These are phyloP conservation scores for Telmatochromis sp. DNA, from an alignment of 2,113 vertebrate species.

Conservation along the genomic window DNA sequence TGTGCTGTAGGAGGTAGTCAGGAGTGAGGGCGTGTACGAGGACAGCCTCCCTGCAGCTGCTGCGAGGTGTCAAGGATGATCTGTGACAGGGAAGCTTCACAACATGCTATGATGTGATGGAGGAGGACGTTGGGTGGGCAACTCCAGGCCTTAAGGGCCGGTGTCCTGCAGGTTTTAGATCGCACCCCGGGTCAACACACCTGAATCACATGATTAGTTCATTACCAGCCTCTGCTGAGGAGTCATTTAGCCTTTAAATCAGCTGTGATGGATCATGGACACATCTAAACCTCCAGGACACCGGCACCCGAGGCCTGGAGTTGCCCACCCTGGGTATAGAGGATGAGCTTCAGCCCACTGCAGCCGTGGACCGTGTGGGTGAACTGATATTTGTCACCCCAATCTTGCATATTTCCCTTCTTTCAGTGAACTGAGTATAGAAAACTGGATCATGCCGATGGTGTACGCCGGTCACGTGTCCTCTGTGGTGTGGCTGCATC, in stretches of 20 bases:
- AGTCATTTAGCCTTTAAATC: not conserved
- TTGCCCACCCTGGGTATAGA: too few relatives aligned
- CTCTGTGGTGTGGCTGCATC: conserved; percentile 87
- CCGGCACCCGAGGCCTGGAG: rapidly evolving
- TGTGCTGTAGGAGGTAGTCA: not conserved
- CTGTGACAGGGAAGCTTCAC: not conserved
- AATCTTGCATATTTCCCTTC: not conserved
- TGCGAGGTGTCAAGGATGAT: rapidly evolving
- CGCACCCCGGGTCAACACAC: rapidly evolving
- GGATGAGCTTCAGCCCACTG: not conserved
- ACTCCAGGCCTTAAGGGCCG: rapidly evolving
- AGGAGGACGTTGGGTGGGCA: not conserved
- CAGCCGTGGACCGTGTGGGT: not conserved
- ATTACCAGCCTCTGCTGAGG: rapidly evolving
- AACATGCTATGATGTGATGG: not conserved
- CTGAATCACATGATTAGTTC: not conserved
- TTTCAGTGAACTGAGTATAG: conserved; percentile 89
- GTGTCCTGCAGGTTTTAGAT: not conserved
- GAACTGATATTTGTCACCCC: not conserved
- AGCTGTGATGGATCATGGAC: not conserved
- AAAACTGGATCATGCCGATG: conserved; percentile 99
- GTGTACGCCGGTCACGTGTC: conserved; percentile 95
- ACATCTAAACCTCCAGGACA: rapidly evolving
- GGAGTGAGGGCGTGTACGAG: not conserved
- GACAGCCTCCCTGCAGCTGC: rapidly evolving